phyloP scores from a whole-genome alignment of 2,113 vertebrate species.

The Pyxicephalus adspersus region DNA sequence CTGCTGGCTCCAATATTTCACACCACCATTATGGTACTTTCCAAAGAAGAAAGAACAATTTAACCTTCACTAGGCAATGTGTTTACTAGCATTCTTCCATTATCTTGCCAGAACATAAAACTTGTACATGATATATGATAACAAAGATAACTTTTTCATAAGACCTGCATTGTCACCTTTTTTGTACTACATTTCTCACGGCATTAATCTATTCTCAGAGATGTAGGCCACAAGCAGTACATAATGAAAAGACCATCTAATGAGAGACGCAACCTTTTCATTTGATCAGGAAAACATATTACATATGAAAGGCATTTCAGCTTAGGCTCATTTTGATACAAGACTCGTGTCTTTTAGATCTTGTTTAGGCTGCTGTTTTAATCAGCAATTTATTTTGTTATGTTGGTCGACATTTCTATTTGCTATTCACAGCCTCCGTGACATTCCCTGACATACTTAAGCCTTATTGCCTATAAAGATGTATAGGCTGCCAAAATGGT shows the following conservation, averaged over 20 bases:
- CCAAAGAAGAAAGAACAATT: too few relatives aligned
- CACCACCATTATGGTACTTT: too few relatives aligned
- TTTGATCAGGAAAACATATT: background rate
- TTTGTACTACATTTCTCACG: too few relatives aligned
- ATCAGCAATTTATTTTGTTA: slow-evolving; percentile 53
- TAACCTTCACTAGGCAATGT: too few relatives aligned
- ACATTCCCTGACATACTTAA: slow-evolving; percentile 55
- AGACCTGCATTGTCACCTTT: too few relatives aligned
- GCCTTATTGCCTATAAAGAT: slow-evolving; percentile 51
- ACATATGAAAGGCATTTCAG: background rate
- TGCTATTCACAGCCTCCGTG: slow-evolving; percentile 49
- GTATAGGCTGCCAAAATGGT: slow-evolving; percentile 53
- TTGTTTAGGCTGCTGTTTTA: slow-evolving; percentile 47
- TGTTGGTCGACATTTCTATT: slow-evolving; percentile 51
- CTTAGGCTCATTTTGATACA: background rate
- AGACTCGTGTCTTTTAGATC: slow-evolving; percentile 10
- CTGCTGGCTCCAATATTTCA: too few relatives aligned
- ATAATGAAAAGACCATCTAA: background rate
- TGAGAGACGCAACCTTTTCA: background rate
- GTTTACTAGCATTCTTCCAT: too few relatives aligned
- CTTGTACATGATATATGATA: too few relatives aligned
- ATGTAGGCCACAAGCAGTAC: too few relatives aligned
- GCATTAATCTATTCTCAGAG: background rate
- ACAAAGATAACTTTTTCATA: too few relatives aligned
- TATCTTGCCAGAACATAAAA: too few relatives aligned